A percentile compares a stretch with the other conserved stretches of the same genome.
Evolutionary conservation across 2,797 vertebrate genomes (phyloP).

Genomic region (Sitta carolinensis): DNA sequence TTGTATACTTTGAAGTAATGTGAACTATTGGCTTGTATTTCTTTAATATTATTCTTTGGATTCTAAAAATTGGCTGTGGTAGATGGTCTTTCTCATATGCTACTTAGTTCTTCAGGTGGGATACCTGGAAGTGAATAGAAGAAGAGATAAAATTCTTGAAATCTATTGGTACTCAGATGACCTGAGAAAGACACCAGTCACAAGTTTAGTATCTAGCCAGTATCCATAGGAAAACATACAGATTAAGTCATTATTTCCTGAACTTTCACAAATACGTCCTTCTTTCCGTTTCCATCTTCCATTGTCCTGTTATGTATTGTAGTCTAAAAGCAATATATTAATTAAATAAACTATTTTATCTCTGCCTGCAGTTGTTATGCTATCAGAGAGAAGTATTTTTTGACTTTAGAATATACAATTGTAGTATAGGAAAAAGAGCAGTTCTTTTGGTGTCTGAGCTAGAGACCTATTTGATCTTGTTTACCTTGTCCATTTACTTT

Average conservation of each 20-base stretch:
- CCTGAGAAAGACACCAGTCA: background rate
- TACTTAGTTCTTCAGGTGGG: background rate
- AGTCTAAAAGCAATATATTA: background rate
- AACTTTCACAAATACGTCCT: background rate
- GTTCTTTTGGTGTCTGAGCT: background rate
- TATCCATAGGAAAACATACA: background rate
- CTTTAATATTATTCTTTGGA: background rate
- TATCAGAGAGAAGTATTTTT: rapidly evolving
- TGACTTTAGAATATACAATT: background rate
- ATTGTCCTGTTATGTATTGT: background rate
- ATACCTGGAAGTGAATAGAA: background rate
- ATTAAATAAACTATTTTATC: background rate
- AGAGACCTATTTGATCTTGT: background rate
- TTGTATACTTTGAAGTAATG: background rate
- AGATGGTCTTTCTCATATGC: background rate
- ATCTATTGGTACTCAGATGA: background rate
- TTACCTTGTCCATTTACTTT: background rate
- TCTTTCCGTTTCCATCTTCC: background rate
- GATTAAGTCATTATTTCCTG: background rate
- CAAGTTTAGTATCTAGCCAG: background rate
- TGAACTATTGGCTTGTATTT: background rate
- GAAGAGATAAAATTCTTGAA: background rate
- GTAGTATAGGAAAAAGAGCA: background rate
- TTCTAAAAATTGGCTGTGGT: background rate
- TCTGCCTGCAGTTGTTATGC: background rate